phyloP scores from a whole-genome alignment of 35 echinoderm and acorn worm genomes.

The Apostichopus parvimensis region DNA sequence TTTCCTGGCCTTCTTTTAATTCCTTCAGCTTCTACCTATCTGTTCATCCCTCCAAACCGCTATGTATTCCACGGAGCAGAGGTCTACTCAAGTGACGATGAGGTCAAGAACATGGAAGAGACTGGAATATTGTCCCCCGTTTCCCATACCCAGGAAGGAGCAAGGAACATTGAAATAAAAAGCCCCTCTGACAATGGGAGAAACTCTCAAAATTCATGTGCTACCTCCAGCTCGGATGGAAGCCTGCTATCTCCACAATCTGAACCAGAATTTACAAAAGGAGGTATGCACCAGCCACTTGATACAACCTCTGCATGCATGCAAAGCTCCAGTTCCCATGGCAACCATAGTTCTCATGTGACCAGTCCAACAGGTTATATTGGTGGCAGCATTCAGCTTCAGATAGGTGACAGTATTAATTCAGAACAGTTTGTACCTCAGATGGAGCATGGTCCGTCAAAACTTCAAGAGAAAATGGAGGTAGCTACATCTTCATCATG shows the following conservation, averaged over 20 bases:
- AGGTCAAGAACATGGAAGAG: not conserved
- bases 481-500: too few relatives aligned
- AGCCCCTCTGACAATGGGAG: too few relatives aligned
- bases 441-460: too few relatives aligned
- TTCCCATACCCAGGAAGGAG: too few relatives aligned
- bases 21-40: slow-evolving; percentile 76
- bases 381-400: too few relatives aligned
- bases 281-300: not conserved
- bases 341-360: not conserved
- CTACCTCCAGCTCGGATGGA: not conserved
- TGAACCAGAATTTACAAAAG: not conserved
- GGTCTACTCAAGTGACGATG: slow-evolving; percentile 57
- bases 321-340: not conserved
- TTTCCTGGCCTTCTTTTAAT: slow-evolving; percentile 19
- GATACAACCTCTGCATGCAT: not conserved
- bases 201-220: too few relatives aligned
- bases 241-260: slow-evolving; percentile 3
- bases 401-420: too few relatives aligned
- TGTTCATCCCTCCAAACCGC: slow-evolving; percentile 90
- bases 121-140: too few relatives aligned
- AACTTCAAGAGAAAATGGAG: too few relatives aligned
- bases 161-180: too few relatives aligned
- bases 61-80: slow-evolving; percentile 99
- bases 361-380: too few relatives aligned
- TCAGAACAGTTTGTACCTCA: too few relatives aligned